Evolutionary conservation across 2,888 invertebrate genomes (phyloP).

Genomic region (Hydrotaea diabolus): DNA sequence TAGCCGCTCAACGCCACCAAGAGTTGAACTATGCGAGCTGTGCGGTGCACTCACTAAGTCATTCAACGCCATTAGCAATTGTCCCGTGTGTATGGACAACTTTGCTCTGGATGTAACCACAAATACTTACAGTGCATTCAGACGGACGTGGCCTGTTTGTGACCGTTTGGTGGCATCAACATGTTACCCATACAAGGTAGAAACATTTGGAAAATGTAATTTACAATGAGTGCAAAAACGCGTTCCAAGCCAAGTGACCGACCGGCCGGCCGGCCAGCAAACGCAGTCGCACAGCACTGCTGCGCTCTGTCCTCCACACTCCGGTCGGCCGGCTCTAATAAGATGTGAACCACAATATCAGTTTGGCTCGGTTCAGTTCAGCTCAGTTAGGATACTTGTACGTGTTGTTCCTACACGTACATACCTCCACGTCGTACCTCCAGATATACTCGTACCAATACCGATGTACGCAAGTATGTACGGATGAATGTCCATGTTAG

Average conservation of each 20-base stretch:
- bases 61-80: constrained; percentile 42
- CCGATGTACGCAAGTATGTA: neutral
- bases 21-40: constrained; percentile 23
- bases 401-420: neutral
- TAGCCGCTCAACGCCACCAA: constrained; percentile 12
- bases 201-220: constrained; percentile 78
- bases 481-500: constrained; percentile 17
- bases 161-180: constrained; percentile 46
- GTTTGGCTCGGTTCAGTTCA: constrained; percentile 12
- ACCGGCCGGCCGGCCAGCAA: constrained; percentile 26
- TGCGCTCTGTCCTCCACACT: neutral
- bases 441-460: neutral
- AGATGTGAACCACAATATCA: constrained; percentile 33
- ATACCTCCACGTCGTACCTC: no score
- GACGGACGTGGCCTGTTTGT: constrained; percentile 17
- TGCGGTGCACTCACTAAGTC: neutral
- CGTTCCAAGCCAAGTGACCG: constrained; percentile 55
- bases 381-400: constrained; percentile 13
- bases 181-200: constrained; percentile 71
- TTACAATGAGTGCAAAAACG: constrained; percentile 74
- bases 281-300: constrained; percentile 2
- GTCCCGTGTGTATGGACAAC: constrained; percentile 27
- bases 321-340: neutral
- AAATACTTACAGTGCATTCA: neutral
- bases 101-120: constrained; percentile 26